Percentiles rank a stretch among this genome's conserved stretches.
Conservation (phyloP, 2,888 invertebrate genomes). For the Rutpela maculata region DNA sequence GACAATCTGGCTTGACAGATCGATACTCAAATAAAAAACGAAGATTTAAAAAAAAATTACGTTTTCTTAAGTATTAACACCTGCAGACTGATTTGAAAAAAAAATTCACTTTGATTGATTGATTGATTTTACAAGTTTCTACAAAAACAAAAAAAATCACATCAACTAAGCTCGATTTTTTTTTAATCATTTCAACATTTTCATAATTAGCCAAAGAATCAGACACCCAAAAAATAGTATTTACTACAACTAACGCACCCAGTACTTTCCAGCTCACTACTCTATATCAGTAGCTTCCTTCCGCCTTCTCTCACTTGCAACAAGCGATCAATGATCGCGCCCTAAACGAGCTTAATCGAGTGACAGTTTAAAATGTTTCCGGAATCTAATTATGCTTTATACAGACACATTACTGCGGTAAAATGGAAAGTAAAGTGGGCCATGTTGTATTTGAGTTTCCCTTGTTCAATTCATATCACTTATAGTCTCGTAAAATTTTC, state of each 20-base stretch:
- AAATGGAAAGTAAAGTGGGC: background rate
- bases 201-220: too few relatives aligned
- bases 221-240: background rate
- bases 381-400: background rate
- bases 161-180: too few relatives aligned
- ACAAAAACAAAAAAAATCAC: too few relatives aligned
- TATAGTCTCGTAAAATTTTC: background rate
- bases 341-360: background rate
- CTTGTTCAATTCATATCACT: slow-evolving; percentile 1
- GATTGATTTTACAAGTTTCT: too few relatives aligned
- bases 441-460: background rate
- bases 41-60: too few relatives aligned
- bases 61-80: too few relatives aligned
- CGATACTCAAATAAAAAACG: too few relatives aligned
- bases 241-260: background rate
- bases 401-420: background rate
- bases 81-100: too few relatives aligned
- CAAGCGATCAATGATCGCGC: background rate
- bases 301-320: background rate
- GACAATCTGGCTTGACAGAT: too few relatives aligned
- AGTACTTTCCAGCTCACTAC: background rate
- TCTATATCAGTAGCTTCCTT: background rate
- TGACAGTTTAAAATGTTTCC: background rate
- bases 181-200: too few relatives aligned
- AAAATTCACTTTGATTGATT: too few relatives aligned